Conservation (phyloP, 1,140 invertebrate species). For the Diachasmimorpha longicaudata region DNA sequence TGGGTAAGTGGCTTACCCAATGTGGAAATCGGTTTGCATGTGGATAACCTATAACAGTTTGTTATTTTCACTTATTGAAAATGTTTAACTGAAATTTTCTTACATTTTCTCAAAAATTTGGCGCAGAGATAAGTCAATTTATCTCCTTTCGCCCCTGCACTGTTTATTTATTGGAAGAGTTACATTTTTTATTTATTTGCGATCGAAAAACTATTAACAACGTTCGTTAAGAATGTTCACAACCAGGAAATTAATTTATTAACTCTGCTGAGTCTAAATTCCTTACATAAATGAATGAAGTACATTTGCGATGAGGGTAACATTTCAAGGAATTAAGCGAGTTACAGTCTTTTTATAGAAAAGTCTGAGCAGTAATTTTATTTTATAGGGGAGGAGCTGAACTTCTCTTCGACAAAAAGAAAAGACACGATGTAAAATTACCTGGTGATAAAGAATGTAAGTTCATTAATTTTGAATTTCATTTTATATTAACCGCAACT, state of each 20-base stretch:
- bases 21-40: neutral
- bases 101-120: neutral
- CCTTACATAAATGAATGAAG: too few species aligned
- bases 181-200: too few species aligned
- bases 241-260: neutral
- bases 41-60: neutral
- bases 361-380: neutral
- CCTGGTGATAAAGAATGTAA: slow-evolving; percentile 63
- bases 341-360: neutral
- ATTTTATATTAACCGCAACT: neutral
- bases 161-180: too few species aligned
- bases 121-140: too few species aligned
- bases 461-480: slow-evolving; percentile 25
- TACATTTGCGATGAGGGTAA: neutral
- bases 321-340: neutral
- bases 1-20: too few species aligned
- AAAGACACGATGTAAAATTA: slow-evolving; percentile 73
- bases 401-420: slow-evolving; percentile 82
- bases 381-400: slow-evolving; percentile 84
- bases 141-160: too few species aligned
- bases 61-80: neutral
- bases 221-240: too few species aligned
- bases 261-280: too few species aligned
- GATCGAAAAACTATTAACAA: too few species aligned
- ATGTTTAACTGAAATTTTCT: neutral